Evolutionary conservation across 2,888 invertebrate genomes (phyloP).

Genomic region (Limenitis camilla): DNA sequence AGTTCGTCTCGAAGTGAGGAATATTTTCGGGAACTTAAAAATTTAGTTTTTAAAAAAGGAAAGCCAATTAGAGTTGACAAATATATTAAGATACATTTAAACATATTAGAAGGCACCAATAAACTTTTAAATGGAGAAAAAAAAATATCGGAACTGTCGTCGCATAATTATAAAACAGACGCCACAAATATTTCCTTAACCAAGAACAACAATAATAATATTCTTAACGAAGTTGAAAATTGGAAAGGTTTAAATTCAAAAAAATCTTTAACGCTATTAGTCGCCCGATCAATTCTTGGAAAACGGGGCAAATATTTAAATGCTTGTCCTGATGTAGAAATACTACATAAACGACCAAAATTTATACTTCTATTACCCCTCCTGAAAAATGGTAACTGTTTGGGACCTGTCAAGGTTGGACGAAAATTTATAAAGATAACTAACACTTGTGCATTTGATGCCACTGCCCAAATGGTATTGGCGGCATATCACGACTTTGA

Average conservation of each 20-base stretch:
- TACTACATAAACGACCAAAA: no score
- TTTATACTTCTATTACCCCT: not conserved
- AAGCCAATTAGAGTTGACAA: not conserved
- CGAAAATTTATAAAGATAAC: not conserved
- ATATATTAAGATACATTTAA: not conserved
- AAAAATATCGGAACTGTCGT: not conserved
- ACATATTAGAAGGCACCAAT: not conserved
- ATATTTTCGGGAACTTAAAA: not conserved
- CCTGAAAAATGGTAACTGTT: not conserved
- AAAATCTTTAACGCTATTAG: not conserved
- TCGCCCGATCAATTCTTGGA: not conserved
- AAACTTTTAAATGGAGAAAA: not conserved
- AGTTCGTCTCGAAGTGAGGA: not conserved
- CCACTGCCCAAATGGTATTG: not conserved
- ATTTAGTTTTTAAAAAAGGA: not conserved
- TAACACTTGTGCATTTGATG: not conserved
- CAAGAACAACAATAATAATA: not conserved
- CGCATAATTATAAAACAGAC: not conserved
- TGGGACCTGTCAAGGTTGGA: not conserved
- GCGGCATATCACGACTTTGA: constrained; percentile 1
- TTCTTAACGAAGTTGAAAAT: not conserved
- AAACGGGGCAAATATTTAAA: not conserved
- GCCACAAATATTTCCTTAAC: no score
- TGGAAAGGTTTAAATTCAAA: not conserved
- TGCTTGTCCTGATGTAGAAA: no score